Percentiles rank a stretch among this genome's conserved stretches.
Evolutionary conservation across 92 coral and sea anemone genomes (phyloP).

Genomic region (Epizoanthus stellaris): DNA sequence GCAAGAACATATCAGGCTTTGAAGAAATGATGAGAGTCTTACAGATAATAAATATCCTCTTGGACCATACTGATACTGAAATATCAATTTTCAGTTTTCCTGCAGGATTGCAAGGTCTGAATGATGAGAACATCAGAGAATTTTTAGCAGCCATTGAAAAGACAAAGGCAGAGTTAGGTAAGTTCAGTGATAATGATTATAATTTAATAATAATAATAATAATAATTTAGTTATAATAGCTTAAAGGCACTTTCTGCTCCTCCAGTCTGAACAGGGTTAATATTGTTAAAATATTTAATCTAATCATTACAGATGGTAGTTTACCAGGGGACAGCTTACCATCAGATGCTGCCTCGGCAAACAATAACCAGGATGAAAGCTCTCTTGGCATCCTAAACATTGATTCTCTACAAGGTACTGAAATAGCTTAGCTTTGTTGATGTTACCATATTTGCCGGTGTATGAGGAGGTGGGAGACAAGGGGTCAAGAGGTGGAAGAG

Average conservation of each 20-base stretch:
- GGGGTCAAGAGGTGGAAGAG: no score
- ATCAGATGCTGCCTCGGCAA: background rate
- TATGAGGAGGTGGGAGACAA: no score
- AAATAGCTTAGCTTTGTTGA: background rate
- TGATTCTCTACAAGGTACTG: slow-evolving; percentile 73
- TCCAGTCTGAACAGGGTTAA: no score
- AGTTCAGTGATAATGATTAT: slow-evolving; percentile 11
- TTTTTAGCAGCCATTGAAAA: slow-evolving; percentile 81
- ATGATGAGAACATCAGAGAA: slow-evolving; percentile 73
- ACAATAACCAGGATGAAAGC: slow-evolving; percentile 64
- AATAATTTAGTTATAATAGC: no score
- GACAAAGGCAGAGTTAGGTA: slow-evolving; percentile 80
- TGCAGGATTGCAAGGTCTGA: slow-evolving; percentile 74
- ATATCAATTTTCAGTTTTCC: slow-evolving; percentile 53
- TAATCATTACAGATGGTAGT: slow-evolving; percentile 4
- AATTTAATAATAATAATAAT: background rate
- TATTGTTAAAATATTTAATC: no score
- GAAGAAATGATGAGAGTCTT: no score
- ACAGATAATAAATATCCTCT: no score
- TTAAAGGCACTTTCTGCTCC: no score
- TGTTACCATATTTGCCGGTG: no score
- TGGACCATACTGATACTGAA: no score
- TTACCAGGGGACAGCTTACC: slow-evolving; percentile 9
- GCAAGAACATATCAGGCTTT: no score
- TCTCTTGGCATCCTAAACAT: slow-evolving; percentile 84